These are phyloP conservation scores for Morinoia aosen DNA, from an alignment of 2,888 invertebrate genomes.

Conservation along the genomic window DNA sequence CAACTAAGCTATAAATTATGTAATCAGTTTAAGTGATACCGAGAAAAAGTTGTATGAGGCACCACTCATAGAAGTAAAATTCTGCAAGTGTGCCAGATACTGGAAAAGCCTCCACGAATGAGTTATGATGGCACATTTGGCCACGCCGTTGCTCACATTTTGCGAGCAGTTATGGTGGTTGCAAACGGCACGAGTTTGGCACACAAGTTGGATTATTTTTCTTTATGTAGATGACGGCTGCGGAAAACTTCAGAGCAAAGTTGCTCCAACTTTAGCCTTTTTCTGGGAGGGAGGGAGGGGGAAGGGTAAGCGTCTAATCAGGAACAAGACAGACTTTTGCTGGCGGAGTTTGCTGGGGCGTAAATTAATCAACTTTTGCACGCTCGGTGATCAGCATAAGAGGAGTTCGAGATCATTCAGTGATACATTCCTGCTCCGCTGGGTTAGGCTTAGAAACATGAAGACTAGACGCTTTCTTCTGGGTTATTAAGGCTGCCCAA, in stretches of 20 bases:
- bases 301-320: slow-evolving; percentile 21
- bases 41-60: neutral
- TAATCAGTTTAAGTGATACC: neutral
- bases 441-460: neutral
- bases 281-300: neutral
- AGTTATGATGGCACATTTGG: neutral
- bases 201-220: slow-evolving; percentile 52
- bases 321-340: slow-evolving; percentile 47
- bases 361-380: slow-evolving; percentile 41
- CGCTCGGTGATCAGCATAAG: neutral
- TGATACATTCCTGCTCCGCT: neutral
- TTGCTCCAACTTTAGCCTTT: slow-evolving; percentile 24
- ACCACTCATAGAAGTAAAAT: neutral
- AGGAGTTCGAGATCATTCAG: neutral
- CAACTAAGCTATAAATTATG: neutral
- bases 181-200: slow-evolving; percentile 32
- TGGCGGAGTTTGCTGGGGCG: neutral
- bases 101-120: neutral
- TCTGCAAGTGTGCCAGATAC: neutral
- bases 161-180: neutral
- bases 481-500: neutral
- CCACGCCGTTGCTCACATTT: slow-evolving; percentile 5
- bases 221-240: slow-evolving; percentile 48
- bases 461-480: neutral
- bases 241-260: slow-evolving; percentile 19